phyloP scores from a whole-genome alignment of 2,797 vertebrate species.

The Amniataba percoides region DNA sequence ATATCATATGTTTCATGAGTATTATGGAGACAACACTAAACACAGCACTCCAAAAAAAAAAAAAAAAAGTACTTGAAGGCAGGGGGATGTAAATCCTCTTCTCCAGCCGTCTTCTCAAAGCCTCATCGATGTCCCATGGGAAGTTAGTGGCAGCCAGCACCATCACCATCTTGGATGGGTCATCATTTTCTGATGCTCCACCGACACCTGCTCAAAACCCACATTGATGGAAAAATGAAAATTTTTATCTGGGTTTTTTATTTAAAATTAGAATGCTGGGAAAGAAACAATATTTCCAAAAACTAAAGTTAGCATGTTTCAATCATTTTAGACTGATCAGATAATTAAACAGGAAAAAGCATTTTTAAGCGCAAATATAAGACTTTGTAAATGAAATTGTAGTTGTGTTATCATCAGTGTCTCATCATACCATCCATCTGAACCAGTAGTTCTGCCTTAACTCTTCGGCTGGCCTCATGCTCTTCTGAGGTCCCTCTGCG shows the following conservation, averaged over 20 bases:
- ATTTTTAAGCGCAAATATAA: not conserved
- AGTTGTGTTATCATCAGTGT: not conserved
- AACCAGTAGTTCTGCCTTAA: slow-evolving; percentile 96
- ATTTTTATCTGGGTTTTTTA: not conserved
- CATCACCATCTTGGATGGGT: slow-evolving; percentile 99
- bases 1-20: not conserved
- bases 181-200: slow-evolving; percentile 93
- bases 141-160: slow-evolving; percentile 99
- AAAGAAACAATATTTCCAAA: not conserved
- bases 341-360: not conserved
- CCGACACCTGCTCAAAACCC: slow-evolving; percentile 90
- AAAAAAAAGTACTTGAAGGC: slow-evolving; percentile 89
- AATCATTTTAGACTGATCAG: not conserved
- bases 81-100: slow-evolving; percentile 99
- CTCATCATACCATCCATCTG: slow-evolving; percentile 95
- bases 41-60: not conserved
- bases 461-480: slow-evolving; percentile 96
- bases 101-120: slow-evolving; percentile 94
- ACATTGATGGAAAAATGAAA: not conserved
- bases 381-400: not conserved
- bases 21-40: no score
- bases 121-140: slow-evolving; percentile 99
- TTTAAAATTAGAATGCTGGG: not conserved
- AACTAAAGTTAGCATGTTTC: not conserved
- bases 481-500: slow-evolving; percentile 97